Percentiles rank a stretch among this genome's conserved stretches.
Conservation (phyloP, 1,140 invertebrate species). For the Caenorhabditis inopinata region DNA sequence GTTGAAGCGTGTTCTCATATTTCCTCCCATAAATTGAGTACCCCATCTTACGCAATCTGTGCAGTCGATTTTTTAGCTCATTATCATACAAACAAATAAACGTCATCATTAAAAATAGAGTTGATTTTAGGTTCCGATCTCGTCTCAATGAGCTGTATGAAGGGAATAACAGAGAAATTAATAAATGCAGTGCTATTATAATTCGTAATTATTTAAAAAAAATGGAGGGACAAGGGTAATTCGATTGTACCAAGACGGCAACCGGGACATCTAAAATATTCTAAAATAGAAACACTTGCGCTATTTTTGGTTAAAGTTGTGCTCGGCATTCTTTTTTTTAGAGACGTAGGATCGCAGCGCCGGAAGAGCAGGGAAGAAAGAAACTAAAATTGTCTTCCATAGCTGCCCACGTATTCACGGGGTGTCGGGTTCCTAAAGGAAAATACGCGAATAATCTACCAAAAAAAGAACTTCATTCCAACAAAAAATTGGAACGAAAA, state of each 20-base stretch:
- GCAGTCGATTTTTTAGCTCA: background rate
- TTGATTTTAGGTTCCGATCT: background rate
- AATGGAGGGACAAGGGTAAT: background rate
- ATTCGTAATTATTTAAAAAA: too few species aligned
- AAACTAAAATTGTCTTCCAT: background rate
- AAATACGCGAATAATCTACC: too few species aligned
- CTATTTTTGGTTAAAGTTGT: background rate
- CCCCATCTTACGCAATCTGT: background rate
- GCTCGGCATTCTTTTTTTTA: background rate
- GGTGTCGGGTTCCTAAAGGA: too few species aligned
- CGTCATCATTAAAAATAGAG: constrained; percentile 30
- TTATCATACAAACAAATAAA: constrained; percentile 21
- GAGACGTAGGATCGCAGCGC: background rate
- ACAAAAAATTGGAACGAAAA: too few species aligned
- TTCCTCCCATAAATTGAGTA: background rate
- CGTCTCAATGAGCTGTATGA: background rate
- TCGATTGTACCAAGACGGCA: background rate
- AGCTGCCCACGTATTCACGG: too few species aligned
- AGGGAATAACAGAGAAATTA: background rate
- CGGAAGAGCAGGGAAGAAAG: background rate
- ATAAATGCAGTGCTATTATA: too few species aligned
- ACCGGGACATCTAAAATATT: background rate
- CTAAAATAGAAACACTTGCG: background rate
- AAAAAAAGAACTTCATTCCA: too few species aligned
- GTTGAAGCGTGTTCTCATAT: constrained; percentile 8